Evolutionary conservation across 2,797 vertebrate species (phyloP).

Genomic region (Onychomys torridus): DNA sequence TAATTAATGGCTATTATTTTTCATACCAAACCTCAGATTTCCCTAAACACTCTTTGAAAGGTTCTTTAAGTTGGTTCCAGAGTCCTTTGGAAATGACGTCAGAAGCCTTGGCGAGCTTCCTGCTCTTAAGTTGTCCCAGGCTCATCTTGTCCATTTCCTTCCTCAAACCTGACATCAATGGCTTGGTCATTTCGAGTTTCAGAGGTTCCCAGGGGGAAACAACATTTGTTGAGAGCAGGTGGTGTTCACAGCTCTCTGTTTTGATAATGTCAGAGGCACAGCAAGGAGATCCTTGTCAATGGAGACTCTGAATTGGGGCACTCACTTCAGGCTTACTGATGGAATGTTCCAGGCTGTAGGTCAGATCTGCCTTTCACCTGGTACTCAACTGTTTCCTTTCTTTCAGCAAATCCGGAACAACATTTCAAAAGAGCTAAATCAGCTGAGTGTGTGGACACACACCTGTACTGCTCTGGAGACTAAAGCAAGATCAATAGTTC

Average conservation of each 20-base stretch:
- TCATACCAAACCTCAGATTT: slow-evolving; percentile 34
- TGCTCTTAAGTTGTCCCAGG: slow-evolving; percentile 41
- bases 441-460: background rate
- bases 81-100: slow-evolving; percentile 5
- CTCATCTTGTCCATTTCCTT: slow-evolving; percentile 43
- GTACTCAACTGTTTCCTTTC: slow-evolving; percentile 32
- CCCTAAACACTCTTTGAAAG: background rate
- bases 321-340: background rate
- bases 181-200: slow-evolving; percentile 18
- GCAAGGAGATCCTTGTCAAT: slow-evolving; percentile 47
- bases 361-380: background rate
- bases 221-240: slow-evolving; percentile 46
- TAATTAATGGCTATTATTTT: slow-evolving; percentile 43
- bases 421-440: slow-evolving; percentile 14
- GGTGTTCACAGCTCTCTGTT: slow-evolving; percentile 29
- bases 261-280: slow-evolving; percentile 16
- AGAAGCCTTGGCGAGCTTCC: slow-evolving; percentile 36
- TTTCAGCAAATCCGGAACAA: slow-evolving; percentile 33
- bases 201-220: slow-evolving; percentile 30
- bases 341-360: background rate
- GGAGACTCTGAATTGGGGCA: background rate
- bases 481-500: background rate
- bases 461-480: background rate
- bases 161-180: slow-evolving; percentile 29
- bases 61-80: slow-evolving; percentile 43